Conservation (phyloP, 2,888 invertebrate species). For the Uropetala carovei region DNA sequence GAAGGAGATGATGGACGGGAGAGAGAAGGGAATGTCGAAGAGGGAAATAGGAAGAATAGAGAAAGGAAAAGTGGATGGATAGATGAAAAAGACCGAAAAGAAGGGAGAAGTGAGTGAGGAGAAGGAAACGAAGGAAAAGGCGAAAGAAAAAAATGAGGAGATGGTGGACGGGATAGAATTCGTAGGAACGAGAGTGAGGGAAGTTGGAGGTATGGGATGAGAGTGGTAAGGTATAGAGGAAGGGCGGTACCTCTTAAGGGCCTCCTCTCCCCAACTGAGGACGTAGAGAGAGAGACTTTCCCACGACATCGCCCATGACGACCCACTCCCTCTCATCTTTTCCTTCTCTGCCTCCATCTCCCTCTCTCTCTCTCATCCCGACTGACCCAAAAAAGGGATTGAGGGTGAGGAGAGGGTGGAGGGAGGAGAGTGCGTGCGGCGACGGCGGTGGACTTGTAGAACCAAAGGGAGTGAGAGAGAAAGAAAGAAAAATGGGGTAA, state of each 20-base stretch:
- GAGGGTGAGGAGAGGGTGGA: slow-evolving; percentile 16
- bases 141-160: not conserved
- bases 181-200: not conserved
- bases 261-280: slow-evolving; percentile 35
- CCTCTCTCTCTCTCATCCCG: slow-evolving; percentile 29
- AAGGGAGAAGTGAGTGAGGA: not conserved
- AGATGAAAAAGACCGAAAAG: not conserved
- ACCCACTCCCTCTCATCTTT: slow-evolving; percentile 24
- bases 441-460: slow-evolving; percentile 41
- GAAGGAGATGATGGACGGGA: not conserved
- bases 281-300: slow-evolving; percentile 50
- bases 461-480: not conserved
- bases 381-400: slow-evolving; percentile 62
- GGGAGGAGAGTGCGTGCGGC: slow-evolving; percentile 16
- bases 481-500: not conserved
- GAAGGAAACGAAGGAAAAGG: not conserved
- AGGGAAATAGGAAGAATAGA: not conserved
- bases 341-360: not conserved
- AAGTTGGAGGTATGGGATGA: not conserved
- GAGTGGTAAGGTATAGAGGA: slow-evolving; percentile 47
- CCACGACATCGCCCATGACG: slow-evolving; percentile 61
- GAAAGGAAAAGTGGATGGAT: not conserved
- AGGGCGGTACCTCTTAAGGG: slow-evolving; percentile 58
- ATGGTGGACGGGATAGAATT: not conserved
- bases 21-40: not conserved